These are phyloP conservation scores for Norana najaformis DNA, from an alignment of 2,888 invertebrate species.

Conservation along the genomic window DNA sequence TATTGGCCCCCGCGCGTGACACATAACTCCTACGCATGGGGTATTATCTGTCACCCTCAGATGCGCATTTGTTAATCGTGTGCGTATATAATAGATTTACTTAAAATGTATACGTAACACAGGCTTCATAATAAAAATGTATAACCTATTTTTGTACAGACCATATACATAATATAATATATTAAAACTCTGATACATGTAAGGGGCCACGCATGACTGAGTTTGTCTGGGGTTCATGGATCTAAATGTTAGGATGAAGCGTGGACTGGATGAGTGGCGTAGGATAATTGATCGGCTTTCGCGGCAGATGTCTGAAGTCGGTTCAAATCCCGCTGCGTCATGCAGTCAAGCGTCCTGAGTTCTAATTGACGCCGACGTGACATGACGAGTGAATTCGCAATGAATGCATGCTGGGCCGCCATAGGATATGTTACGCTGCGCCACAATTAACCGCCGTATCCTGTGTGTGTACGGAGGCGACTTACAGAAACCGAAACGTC, in stretches of 20 bases:
- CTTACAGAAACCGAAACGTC: no score
- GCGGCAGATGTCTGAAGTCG: not conserved
- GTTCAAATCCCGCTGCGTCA: conserved; percentile 13
- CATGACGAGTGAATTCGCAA: not conserved
- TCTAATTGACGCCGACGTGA: not conserved
- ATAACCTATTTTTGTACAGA: not conserved
- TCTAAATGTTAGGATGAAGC: not conserved
- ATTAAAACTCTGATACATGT: not conserved
- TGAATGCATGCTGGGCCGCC: not conserved
- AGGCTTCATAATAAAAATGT: not conserved
- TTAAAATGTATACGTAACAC: not conserved
- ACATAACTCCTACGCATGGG: not conserved
- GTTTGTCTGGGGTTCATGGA: not conserved
- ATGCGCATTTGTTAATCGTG: not conserved
- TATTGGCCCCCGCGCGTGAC: not conserved
- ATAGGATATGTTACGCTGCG: not conserved
- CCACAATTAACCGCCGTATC: no score
- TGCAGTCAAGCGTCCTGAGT: not conserved
- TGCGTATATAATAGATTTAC: not conserved
- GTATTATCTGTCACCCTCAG: not conserved
- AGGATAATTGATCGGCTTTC: not conserved
- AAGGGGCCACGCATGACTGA: not conserved
- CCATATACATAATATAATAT: not conserved
- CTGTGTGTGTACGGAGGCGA: no score
- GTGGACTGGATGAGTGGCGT: not conserved